Base-by-base conservation (phyloP, 2,888 invertebrate species). In the Mimumesa dahlbomi region DNA sequence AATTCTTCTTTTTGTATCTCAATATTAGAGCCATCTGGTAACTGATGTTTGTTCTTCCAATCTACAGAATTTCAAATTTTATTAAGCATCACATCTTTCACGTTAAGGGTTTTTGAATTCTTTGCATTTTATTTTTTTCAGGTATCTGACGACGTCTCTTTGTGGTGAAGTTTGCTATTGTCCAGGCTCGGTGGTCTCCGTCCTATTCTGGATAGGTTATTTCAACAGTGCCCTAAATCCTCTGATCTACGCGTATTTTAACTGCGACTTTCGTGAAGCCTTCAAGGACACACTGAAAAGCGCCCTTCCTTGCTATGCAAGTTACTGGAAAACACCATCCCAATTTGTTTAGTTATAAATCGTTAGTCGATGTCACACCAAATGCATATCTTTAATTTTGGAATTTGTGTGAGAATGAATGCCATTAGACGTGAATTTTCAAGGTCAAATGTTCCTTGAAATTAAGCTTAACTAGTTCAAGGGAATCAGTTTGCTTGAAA, bases 221-320 rank as follows among this genome's bases (percentile, higher is more conserved):
- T 96, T 97, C 91, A 98, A 98, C 91, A 97, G 97, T 11, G 96
- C 97, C 53, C 92, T 98, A 63, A 98, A 98, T 90, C 98, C 98
- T 0, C 91, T 98, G 77, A 97, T 98, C 84, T 98, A 97, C 90
- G 98, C 98, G 74, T 97, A 97, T 90, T 98, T 97, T 91, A 98
- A 98, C 90, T 93, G 97, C 42, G 98, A 99, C 90, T 98, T 99
- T 90, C 94, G 98, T 88, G 96, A 97, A 90, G 98, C 98, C 69
- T 98, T 98, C 91, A 96, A 96, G 90, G 96, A 96, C 89, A 97
- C 97, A 36, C 91, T 97, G 74, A 93, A 95, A 90, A 95, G 95
- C 88, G 94, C 95, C 19, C 91, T 97, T 86, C 98, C 95, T 59
- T 95, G 95, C 92, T 95, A 95, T 86, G 93, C 94, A 88, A 91